phyloP scores from a whole-genome alignment of 2,113 vertebrate genomes.

The Myotis lucifugus region DNA sequence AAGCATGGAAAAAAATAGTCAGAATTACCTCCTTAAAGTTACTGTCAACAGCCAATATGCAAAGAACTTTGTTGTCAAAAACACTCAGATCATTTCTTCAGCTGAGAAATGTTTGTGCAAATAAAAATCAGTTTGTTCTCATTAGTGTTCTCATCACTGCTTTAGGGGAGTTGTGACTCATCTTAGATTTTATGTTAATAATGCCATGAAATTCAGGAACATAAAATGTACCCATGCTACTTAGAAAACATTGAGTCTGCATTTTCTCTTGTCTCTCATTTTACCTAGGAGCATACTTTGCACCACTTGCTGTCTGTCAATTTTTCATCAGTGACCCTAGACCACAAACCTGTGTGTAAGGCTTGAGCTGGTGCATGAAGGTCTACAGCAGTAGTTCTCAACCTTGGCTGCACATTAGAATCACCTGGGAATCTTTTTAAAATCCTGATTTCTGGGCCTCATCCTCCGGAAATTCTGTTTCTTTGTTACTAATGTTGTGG shows the following conservation, averaged over 20 bases:
- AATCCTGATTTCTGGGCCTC: no score
- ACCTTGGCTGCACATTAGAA: no score
- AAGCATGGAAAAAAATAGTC: not conserved
- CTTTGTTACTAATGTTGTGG: no score
- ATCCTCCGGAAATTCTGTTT: no score
- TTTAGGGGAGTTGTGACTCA: not conserved
- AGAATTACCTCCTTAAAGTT: constrained; percentile 30
- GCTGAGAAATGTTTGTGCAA: constrained; percentile 34
- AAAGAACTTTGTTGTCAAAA: constrained; percentile 37
- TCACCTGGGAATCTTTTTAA: no score
- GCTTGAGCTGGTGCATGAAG: not conserved
- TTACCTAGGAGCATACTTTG: not conserved
- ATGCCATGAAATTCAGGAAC: not conserved
- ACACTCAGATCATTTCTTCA: constrained; percentile 11
- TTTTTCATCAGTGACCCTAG: not conserved
- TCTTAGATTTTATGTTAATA: not conserved
- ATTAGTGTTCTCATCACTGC: not conserved
- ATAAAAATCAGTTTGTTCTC: constrained; percentile 29
- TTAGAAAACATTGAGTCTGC: not conserved
- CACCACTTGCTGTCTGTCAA: not conserved
- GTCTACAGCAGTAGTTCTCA: not conserved
- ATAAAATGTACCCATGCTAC: not conserved
- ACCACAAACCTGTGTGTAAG: constrained; percentile 13
- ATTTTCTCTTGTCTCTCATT: not conserved
- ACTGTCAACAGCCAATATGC: not conserved